Evolutionary conservation across 2,888 invertebrate genomes (phyloP).

Genomic region (Mesorhabditis belari): DNA sequence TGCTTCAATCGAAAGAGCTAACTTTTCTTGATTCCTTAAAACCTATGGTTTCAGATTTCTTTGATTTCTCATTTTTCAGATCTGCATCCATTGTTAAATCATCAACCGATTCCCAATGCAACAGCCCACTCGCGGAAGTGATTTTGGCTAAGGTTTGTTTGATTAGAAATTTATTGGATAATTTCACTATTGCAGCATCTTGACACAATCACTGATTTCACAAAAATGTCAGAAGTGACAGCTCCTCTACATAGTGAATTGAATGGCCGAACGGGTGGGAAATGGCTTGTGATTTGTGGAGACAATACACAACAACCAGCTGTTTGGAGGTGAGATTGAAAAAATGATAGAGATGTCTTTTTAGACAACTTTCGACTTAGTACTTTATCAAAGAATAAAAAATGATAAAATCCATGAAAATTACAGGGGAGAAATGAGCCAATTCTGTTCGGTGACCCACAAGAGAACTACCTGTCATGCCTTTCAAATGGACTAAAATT

Average conservation of each 20-base stretch:
- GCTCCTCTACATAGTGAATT: background rate
- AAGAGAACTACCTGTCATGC: background rate
- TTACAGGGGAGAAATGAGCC: background rate
- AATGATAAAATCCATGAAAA: background rate
- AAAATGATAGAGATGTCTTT: background rate
- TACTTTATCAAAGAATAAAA: background rate
- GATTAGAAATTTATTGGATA: too few relatives aligned
- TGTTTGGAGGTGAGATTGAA: background rate
- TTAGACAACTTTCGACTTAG: background rate
- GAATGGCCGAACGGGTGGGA: background rate
- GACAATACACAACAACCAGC: background rate
- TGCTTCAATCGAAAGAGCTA: too few relatives aligned
- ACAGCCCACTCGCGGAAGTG: background rate
- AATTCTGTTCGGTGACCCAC: background rate
- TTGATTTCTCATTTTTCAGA: too few relatives aligned
- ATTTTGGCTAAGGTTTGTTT: background rate
- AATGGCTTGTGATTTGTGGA: background rate
- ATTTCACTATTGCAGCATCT: too few relatives aligned
- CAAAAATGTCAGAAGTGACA: background rate
- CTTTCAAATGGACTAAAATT: background rate
- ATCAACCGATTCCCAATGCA: background rate
- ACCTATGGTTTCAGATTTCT: too few relatives aligned
- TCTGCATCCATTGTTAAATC: background rate
- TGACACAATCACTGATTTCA: background rate
- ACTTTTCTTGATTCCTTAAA: background rate